Percentiles rank a stretch among this genome's conserved stretches.
These are phyloP conservation scores for Cephus runcator DNA, from an alignment of 2,888 invertebrate genomes.

Conservation along the genomic window DNA sequence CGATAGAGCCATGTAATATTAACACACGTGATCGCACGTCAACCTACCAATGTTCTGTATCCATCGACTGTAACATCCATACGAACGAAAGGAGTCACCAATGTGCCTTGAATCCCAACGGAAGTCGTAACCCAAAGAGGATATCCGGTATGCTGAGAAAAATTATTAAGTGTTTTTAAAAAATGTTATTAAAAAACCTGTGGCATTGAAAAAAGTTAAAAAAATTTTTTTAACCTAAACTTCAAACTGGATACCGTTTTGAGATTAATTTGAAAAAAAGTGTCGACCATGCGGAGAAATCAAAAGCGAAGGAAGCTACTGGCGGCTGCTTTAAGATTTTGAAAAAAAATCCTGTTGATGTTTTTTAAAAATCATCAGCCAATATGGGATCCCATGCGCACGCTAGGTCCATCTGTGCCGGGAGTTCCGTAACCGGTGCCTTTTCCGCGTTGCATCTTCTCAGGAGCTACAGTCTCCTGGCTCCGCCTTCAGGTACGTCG, in stretches of 20 bases:
- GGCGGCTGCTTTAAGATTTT: neutral
- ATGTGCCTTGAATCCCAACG: conserved; percentile 19
- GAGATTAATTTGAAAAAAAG: neutral
- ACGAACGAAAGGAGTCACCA: conserved; percentile 15
- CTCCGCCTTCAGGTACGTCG: conserved; percentile 70
- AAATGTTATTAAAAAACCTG: neutral
- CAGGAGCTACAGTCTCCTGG: conserved; percentile 74
- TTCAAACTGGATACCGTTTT: neutral
- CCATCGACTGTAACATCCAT: neutral
- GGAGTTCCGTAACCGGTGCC: conserved; percentile 42
- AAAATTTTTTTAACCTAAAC: neutral
- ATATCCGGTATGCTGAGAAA: neutral
- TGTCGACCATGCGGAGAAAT: neutral
- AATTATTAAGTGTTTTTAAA: neutral
- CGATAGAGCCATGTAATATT: conserved; percentile 7
- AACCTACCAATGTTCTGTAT: neutral
- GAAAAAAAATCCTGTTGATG: neutral
- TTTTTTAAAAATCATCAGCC: neutral
- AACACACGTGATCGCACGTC: conserved; percentile 7
- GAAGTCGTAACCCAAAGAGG: neutral
- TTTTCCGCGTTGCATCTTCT: conserved; percentile 75
- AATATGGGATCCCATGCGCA: conserved; percentile 39
- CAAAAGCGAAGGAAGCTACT: neutral
- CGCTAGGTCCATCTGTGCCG: conserved; percentile 48
- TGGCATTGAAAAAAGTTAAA: neutral